Evolutionary conservation across 2,113 vertebrate species (phyloP).

Genomic region (Phocoena sinus): DNA sequence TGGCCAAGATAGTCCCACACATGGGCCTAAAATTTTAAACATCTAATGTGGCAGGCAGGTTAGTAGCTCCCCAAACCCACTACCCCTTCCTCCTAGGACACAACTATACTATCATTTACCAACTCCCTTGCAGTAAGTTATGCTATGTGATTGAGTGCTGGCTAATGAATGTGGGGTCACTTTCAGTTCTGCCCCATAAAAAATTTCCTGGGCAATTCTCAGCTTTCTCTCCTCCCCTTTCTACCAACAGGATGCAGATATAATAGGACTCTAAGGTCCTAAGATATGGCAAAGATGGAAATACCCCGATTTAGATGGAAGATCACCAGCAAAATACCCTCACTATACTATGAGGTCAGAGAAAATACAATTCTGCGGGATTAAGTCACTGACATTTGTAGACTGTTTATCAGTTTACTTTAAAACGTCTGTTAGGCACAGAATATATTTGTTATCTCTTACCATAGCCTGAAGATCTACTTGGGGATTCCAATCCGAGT

Average conservation of each 20-base stretch:
- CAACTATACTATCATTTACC: neutral
- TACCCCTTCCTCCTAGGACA: neutral
- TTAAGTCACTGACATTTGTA: neutral
- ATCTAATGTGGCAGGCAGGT: neutral
- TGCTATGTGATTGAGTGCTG: neutral
- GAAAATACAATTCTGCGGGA: neutral
- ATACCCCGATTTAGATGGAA: neutral
- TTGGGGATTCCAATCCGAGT: conserved; percentile 99
- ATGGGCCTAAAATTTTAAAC: neutral
- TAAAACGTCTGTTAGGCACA: neutral
- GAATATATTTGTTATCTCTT: conserved; percentile 28
- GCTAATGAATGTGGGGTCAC: neutral
- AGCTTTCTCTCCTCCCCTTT: neutral
- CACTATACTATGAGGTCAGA: neutral
- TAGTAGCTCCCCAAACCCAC: neutral
- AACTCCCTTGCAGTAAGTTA: neutral
- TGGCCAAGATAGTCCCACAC: neutral
- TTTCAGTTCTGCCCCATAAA: neutral
- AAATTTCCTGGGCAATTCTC: neutral
- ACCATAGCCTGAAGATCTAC: conserved; percentile 99
- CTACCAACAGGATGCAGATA: neutral
- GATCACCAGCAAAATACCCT: neutral
- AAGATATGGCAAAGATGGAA: neutral
- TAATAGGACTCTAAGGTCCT: neutral
- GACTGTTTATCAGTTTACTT: neutral